phyloP scores from a whole-genome alignment of 2,113 vertebrate species.

The Oryzias celebensis region DNA sequence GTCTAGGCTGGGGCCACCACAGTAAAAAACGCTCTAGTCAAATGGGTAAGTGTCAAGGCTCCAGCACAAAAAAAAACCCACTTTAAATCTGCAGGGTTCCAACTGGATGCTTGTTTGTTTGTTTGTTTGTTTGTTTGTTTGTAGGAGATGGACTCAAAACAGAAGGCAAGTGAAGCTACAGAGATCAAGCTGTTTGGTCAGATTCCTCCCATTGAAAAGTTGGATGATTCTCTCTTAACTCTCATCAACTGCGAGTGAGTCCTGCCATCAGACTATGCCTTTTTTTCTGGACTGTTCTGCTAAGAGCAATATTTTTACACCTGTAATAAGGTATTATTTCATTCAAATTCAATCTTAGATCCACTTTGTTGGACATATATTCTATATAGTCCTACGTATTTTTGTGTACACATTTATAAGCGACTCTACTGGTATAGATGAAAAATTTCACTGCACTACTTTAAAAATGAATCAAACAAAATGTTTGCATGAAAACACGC shows the following conservation, averaged over 20 bases:
- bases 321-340: too few relatives aligned
- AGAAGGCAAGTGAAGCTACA: conserved; percentile 86
- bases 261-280: too few relatives aligned
- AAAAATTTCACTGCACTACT: too few relatives aligned
- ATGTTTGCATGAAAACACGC: too few relatives aligned
- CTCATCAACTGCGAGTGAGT: conserved; percentile 94
- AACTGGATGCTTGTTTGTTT: not conserved
- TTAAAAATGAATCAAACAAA: too few relatives aligned
- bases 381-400: too few relatives aligned
- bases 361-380: too few relatives aligned
- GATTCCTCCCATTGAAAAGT: conserved; percentile 91
- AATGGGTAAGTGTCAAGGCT: conserved; percentile 83
- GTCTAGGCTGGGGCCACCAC: conserved; percentile 91
- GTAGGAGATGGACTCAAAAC: conserved; percentile 89
- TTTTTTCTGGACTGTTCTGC: too few relatives aligned
- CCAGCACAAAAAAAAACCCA: not conserved
- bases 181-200: conserved; percentile 92
- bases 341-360: too few relatives aligned
- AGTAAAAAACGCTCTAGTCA: conserved; percentile 89
- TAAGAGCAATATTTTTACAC: too few relatives aligned
- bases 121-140: conserved; percentile 8
- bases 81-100: not conserved
- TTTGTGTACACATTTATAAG: too few relatives aligned
- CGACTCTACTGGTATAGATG: too few relatives aligned
- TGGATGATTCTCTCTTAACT: conserved; percentile 88